phyloP scores from a whole-genome alignment of 2,888 invertebrate genomes.

The Scaptomyza cyrtandrae region DNA sequence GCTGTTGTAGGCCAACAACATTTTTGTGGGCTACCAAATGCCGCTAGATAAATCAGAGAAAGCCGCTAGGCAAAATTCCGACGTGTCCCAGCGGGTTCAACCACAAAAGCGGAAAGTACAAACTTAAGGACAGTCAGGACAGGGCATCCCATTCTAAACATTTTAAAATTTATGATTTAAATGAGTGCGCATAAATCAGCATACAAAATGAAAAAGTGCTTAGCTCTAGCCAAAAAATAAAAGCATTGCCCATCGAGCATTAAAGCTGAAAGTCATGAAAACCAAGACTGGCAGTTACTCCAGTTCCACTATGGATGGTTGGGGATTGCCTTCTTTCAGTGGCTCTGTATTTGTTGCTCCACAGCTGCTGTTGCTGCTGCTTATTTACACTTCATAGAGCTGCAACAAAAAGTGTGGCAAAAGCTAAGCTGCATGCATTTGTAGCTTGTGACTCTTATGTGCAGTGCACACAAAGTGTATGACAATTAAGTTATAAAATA shows the following conservation, averaged over 20 bases:
- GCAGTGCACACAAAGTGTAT: background rate
- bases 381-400: conserved; percentile 77
- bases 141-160: background rate
- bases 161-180: conserved; percentile 75
- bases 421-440: conserved; percentile 29
- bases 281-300: conserved; percentile 13
- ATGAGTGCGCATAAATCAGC: conserved; percentile 76
- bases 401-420: conserved; percentile 43
- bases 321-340: background rate
- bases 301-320: background rate
- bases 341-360: conserved; percentile 3
- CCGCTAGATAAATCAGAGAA: conserved; percentile 65
- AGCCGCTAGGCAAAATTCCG: conserved; percentile 9
- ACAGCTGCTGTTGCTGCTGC: conserved; percentile 28
- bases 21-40: conserved; percentile 55
- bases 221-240: conserved; percentile 12
- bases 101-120: conserved; percentile 10
- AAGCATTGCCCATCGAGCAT: conserved; percentile 18
- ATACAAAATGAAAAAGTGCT: conserved; percentile 60
- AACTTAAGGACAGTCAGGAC: conserved; percentile 1
- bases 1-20: conserved; percentile 32
- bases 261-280: conserved; percentile 41
- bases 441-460: conserved; percentile 5
- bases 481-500: background rate
- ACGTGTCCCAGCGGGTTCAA: conserved; percentile 13